Evolutionary conservation across 2,888 invertebrate genomes (phyloP), one percentile per base, ranked within the genome.

Genomic region (Galerucella nymphaeae): DNA sequence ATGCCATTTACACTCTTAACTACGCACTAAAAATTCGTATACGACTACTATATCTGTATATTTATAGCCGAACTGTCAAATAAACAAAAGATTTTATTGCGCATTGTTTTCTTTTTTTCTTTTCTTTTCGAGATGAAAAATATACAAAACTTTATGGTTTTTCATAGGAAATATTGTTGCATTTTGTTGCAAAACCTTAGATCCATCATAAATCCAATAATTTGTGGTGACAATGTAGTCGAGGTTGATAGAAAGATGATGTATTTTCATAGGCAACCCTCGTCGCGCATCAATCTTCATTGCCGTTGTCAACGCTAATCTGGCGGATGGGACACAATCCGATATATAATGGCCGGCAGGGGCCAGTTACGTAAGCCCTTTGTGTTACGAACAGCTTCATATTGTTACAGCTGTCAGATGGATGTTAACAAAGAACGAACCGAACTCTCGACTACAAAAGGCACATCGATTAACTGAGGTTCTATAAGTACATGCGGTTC

Each of bases 171-270:
- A 64, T 45, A 11, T 59, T 30, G 14, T 38, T 20, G 45, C 45
- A 45, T 45, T 38, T 53, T 50, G 14, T n/a, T 50, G 50, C 50
- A 50, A 38, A 38, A 38, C 30, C 30, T 38, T 38, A 20, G 81
- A 85, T 84, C 83, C 83, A 84, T 85, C 84, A 84, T 83, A 80
- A 80, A 78, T 78, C 81, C 82, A 81, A 85, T 85, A 85, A 84
- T 84, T 85, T 85, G 84, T 82, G 84, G 83, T 82, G 85, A 85
- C 84, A 23, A 4, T 23, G 23, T 23, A 84, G 83, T 80, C 79
- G 81, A 80, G 80, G 80, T 79, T 79, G 80, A 80, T 77, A 77
- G 82, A 83, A 62, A 84, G 83, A 84, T 84, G 84, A 84, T 83
- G 82, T 84, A 85, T 84, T 80, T 79, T 78, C 79, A 78, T 73